These are phyloP conservation scores for Incurvaria masculella DNA, from an alignment of 2,888 invertebrate species.

Conservation along the genomic window DNA sequence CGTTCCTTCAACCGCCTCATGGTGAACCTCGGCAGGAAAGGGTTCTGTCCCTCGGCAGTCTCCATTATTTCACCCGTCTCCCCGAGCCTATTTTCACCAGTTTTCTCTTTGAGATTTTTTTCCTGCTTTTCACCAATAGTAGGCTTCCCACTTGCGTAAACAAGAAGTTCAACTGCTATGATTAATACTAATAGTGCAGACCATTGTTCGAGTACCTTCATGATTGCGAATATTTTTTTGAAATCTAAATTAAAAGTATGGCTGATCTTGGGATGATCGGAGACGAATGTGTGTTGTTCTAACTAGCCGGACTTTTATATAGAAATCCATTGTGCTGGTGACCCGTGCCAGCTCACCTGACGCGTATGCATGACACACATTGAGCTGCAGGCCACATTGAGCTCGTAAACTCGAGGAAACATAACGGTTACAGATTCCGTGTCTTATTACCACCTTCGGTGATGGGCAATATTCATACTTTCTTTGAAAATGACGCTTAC, in stretches of 20 bases:
- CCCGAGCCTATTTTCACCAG: conserved; percentile 14
- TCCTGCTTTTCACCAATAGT: neutral
- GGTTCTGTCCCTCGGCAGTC: conserved; percentile 37
- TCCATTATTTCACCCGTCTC: conserved; percentile 44
- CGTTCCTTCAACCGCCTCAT: conserved; percentile 40
- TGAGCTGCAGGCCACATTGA: neutral
- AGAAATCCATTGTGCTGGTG: no score
- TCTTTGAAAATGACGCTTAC: no score
- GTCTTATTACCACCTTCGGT: conserved; percentile 42
- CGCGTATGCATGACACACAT: neutral
- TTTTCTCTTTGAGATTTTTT: neutral
- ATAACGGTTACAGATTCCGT: conserved; percentile 40
- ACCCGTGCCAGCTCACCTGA: neutral
- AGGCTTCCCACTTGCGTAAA: neutral
- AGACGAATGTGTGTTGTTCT: neutral
- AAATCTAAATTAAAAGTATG: neutral
- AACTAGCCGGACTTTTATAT: neutral
- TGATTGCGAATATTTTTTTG: neutral
- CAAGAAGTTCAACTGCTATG: no score
- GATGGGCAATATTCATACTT: neutral
- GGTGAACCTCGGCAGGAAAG: conserved; percentile 42
- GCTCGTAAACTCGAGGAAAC: conserved; percentile 25
- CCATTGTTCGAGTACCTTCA: no score
- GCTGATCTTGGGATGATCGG: neutral
- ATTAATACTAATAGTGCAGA: no score